Percentiles rank a stretch among this genome's conserved stretches.
These are phyloP conservation scores for human (Homo sapiens) DNA, from an alignment of 2,113 vertebrate genomes.

Conservation along the genomic window GRCh38 chr11:99364501-99365000, in stretches of 20 bases:
- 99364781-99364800: rapidly evolving
- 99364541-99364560: background rate
- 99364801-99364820: background rate
- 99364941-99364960: background rate
- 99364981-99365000: background rate
- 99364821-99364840: background rate
- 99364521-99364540: background rate
- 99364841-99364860: background rate
- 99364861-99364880: background rate
- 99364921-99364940: background rate
- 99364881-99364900: background rate
- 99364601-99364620: background rate
- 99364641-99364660: background rate
- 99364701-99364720: background rate
- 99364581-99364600: background rate
- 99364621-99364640: background rate
- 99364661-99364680: background rate
- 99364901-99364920: background rate
- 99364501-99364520: background rate
- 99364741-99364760: background rate
- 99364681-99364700: background rate
- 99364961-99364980: background rate
- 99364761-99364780: background rate
- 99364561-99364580: background rate
- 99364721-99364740: background rate